Percentiles rank a stretch among this genome's conserved stretches.
These are phyloP conservation scores for Bursaphelenchus okinawaensis DNA, from an alignment of 2,888 invertebrate species.

Conservation along the genomic window DNA sequence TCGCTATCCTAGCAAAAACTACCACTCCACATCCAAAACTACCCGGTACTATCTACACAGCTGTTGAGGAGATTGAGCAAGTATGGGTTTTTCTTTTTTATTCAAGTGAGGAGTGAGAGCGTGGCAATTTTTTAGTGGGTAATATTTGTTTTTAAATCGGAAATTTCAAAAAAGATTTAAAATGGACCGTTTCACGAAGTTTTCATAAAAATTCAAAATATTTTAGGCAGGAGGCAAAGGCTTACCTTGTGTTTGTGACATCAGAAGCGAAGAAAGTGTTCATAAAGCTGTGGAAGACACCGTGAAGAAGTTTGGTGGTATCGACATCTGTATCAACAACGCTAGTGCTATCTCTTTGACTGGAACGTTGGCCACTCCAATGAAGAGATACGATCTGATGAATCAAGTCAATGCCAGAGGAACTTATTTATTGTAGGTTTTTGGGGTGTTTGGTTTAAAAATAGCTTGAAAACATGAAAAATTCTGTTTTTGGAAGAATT, in stretches of 20 bases:
- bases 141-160: too few relatives aligned
- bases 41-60: slow-evolving; percentile 77
- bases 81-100: too few relatives aligned
- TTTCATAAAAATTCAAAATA: neutral
- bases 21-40: slow-evolving; percentile 81
- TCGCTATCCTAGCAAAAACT: slow-evolving; percentile 86
- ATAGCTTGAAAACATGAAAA: too few relatives aligned
- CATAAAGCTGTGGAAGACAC: slow-evolving; percentile 58
- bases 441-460: too few relatives aligned
- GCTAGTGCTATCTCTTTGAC: slow-evolving; percentile 80
- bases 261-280: slow-evolving; percentile 66
- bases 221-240: slow-evolving; percentile 72
- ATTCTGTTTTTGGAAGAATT: too few relatives aligned
- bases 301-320: slow-evolving; percentile 73
- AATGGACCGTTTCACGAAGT: too few relatives aligned
- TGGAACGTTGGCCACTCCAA: slow-evolving; percentile 69
- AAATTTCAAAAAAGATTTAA: too few relatives aligned
- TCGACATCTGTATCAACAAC: slow-evolving; percentile 87
- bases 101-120: too few relatives aligned
- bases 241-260: slow-evolving; percentile 79
- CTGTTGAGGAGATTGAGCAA: slow-evolving; percentile 71
- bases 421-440: slow-evolving; percentile 73
- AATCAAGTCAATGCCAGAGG: slow-evolving; percentile 86
- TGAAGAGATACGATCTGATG: slow-evolving; percentile 96
- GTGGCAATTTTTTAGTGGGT: too few relatives aligned